Conservation (phyloP, 1,140 invertebrate species). For the Leptonema lineaticorne region DNA sequence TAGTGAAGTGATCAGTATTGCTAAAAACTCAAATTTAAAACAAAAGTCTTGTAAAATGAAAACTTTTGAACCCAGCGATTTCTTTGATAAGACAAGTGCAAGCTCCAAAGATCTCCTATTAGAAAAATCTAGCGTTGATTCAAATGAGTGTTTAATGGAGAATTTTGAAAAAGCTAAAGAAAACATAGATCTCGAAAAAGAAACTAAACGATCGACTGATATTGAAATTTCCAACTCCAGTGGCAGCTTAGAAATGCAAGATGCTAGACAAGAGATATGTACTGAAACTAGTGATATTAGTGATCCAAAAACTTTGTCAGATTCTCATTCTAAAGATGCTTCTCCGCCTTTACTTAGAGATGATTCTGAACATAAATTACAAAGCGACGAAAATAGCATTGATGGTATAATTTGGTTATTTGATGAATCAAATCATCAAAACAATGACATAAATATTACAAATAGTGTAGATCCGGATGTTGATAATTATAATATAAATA, state of each 20-base stretch:
- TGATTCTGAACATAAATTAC: conserved; percentile 34
- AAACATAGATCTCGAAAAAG: conserved; percentile 45
- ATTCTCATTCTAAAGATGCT: conserved; percentile 34
- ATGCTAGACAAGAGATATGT: conserved; percentile 48
- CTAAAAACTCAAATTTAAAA: conserved; percentile 28
- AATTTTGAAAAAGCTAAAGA: conserved; percentile 39
- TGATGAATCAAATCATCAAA: conserved; percentile 40
- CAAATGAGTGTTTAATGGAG: conserved; percentile 48
- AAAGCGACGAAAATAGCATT: conserved; percentile 51
- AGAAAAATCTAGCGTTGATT: conserved; percentile 58
- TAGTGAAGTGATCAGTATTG: conserved; percentile 30
- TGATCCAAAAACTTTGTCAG: conserved; percentile 39
- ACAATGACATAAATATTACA: conserved; percentile 45
- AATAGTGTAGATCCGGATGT: conserved; percentile 24
- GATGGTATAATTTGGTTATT: conserved; percentile 56
- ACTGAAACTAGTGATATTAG: conserved; percentile 43
- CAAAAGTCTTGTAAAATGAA: conserved; percentile 36
- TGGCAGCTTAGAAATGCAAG: conserved; percentile 57
- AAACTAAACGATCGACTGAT: conserved; percentile 53
- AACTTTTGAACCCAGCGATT: conserved; percentile 44
- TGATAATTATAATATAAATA: conserved; percentile 45
- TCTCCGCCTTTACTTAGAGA: conserved; percentile 30
- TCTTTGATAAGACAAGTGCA: conserved; percentile 61
- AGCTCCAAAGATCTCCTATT: conserved; percentile 66
- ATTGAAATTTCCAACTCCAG: conserved; percentile 60